A percentile compares a stretch with the other conserved stretches of the same genome.
Evolutionary conservation across 1,140 invertebrate species (phyloP).

Genomic region (Pogonus chalceus): DNA sequence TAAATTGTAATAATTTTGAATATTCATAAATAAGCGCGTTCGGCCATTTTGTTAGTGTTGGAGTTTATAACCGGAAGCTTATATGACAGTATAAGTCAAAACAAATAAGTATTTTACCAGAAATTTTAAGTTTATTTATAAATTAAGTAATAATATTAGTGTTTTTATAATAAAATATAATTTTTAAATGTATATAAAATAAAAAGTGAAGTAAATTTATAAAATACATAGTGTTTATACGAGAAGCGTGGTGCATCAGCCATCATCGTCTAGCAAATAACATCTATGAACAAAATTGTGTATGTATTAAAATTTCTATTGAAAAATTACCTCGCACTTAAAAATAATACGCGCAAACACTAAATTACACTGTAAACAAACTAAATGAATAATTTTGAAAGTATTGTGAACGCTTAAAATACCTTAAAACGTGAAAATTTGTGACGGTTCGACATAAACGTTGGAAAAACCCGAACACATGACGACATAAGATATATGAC

Average conservation of each 20-base stretch:
- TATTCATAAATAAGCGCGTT: too few relatives aligned
- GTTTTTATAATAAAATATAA: too few relatives aligned
- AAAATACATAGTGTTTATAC: too few relatives aligned
- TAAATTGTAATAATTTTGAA: too few relatives aligned
- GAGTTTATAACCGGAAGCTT: too few relatives aligned
- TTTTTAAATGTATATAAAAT: too few relatives aligned
- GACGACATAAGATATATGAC: neutral
- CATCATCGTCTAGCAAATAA: conserved; percentile 35
- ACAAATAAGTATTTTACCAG: too few relatives aligned
- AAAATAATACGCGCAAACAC: conserved; percentile 12
- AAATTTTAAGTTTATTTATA: too few relatives aligned
- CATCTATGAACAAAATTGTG: conserved; percentile 31
- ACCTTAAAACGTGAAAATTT: conserved; percentile 8
- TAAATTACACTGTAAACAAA: conserved; percentile 7
- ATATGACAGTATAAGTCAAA: too few relatives aligned
- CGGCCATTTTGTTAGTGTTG: too few relatives aligned
- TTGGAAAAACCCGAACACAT: conserved; percentile 8
- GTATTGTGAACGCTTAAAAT: neutral
- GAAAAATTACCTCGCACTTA: conserved; percentile 22
- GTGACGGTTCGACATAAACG: neutral
- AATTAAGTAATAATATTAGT: too few relatives aligned
- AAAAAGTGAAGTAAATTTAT: neutral
- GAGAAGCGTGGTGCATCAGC: conserved; percentile 32
- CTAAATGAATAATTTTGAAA: neutral
- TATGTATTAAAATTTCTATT: conserved; percentile 27